Percentiles rank a stretch among this genome's conserved stretches.
phyloP scores from a whole-genome alignment of 2,113 vertebrate genomes.

The Ciconia boyciana region DNA sequence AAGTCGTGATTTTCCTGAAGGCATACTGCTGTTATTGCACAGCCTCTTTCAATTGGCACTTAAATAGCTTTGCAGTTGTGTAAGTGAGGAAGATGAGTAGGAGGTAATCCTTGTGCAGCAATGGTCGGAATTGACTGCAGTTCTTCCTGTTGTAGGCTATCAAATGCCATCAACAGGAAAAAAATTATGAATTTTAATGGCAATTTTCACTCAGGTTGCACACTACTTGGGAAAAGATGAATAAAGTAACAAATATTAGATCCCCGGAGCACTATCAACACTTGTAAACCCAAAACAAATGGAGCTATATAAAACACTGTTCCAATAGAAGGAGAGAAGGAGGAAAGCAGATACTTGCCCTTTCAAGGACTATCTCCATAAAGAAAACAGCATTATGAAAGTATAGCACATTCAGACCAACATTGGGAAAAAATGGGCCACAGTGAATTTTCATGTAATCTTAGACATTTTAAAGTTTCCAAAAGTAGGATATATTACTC shows the following conservation, averaged over 20 bases:
- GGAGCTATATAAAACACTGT: not conserved
- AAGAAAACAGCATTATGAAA: not conserved
- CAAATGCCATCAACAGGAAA: not conserved
- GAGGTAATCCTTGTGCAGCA: not conserved
- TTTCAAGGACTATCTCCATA: not conserved
- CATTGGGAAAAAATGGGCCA: not conserved
- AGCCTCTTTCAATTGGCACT: not conserved
- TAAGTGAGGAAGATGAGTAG: not conserved
- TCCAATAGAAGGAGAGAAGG: not conserved
- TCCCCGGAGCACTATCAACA: not conserved
- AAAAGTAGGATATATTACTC: not conserved
- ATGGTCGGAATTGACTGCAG: not conserved
- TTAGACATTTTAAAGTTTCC: not conserved
- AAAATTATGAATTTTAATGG: not conserved
- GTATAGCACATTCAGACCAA: not conserved
- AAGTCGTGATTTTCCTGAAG: not conserved
- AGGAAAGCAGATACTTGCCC: not conserved
- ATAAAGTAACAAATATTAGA: not conserved
- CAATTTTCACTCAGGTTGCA: not conserved
- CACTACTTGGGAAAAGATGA: not conserved
- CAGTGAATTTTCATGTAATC: not conserved
- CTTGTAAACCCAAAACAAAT: not conserved
- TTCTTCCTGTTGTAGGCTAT: not conserved
- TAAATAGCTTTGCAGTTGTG: not conserved
- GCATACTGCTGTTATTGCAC: not conserved